Base-by-base conservation (phyloP, 1,140 invertebrate species). In the Eumeta japonica region DNA sequence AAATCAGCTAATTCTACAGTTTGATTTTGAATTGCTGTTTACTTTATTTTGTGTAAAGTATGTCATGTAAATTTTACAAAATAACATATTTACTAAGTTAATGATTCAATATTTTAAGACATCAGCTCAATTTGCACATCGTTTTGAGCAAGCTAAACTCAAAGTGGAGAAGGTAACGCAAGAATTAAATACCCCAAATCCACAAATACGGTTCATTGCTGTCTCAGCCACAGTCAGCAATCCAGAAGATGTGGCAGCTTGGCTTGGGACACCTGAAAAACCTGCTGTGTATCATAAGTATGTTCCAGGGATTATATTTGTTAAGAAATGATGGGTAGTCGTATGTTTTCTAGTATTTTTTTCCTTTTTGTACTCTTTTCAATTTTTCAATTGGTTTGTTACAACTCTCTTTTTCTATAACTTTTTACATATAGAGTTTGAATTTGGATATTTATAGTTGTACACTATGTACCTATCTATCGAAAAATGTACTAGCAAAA, bases 151-250 rank as follows among this genome's bases (percentile, higher is more conserved):
- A 3, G 13, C 9, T 31, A 14, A 11, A 28, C 14, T 10, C 15
- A 13, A 18, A 10, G 16, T 17, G n/a, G 17, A 39, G 17, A 16
- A 36, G 3, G 15, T 10, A 15, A 1, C 5, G 3, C 16, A 40
- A 10, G 35, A 32, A 24, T 29, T 27, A 28, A 28, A 0, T 7
- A 32, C 11, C n/a, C n/a, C n/a, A n/a, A n/a, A n/a, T 16, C 53
- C 16, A 35, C 52, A 11, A 46, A 78, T 87, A n/a, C 61, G 88
- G 52, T 88, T 90, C 52, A 56, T 90, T 2, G 88, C 88, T 14
- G 81, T 87, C 1, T 91, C 89, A 12, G 89, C 89, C 3, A 90
- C 88, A 1, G 81, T 89, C 41, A 82, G 85, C 24, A 92, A 92
- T 58, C 81, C 84, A 28, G 78, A 85, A 47, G 89, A 92, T 67